Base-by-base conservation (phyloP, 92 coral and sea anemone genomes). In the Epizoanthus ramosus region DNA sequence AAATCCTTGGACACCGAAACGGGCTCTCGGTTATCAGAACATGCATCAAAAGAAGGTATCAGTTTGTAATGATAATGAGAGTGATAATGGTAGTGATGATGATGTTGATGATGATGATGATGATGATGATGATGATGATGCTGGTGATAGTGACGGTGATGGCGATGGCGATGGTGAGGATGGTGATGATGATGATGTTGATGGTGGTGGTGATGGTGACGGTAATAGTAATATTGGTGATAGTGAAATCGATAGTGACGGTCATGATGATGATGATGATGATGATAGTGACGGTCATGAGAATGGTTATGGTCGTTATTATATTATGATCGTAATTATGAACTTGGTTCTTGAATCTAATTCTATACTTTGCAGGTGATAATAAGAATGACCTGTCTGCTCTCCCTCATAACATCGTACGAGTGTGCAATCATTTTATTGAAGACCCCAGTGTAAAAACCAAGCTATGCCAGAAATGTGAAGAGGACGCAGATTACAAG, bases 401-500 rank as follows among this genome's bases (percentile, higher is more conserved):
- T 33, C 72, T 67, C 18, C 72, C 47, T 67, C 72, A 1, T 25
- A 67, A 67, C 50, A 17, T 67, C 45, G 72, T 67, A 35, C 72
- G 21, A 17, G 72, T 67, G 72, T 67, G 72, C 22, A 33, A 10
- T n/a, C 72, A 67, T 67, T 67, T 67, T 16, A 21, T 67, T 3
- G 72, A 67, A 41, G 47, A 67, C 72, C 33, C 9, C 50, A 67
- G 50, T 41, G 72, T 67, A 12, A 67, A 67, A 23, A 67, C 72
- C 43, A 67, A 67, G 39, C 5, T 67, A 15, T 67, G 72, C 39
- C 47, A 67, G 19, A 67, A 3, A 10, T 67, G 72, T 33, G 72
- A 14, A 18, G n/a, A 67, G 23, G 39, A 31, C 21, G 45, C 21
- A 24, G 7, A 67, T 9, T 31, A 31, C 72, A 19, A 28, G 9